These are phyloP conservation scores for Rotaria socialis DNA, from an alignment of 2,888 invertebrate species.

Conservation along the genomic window DNA sequence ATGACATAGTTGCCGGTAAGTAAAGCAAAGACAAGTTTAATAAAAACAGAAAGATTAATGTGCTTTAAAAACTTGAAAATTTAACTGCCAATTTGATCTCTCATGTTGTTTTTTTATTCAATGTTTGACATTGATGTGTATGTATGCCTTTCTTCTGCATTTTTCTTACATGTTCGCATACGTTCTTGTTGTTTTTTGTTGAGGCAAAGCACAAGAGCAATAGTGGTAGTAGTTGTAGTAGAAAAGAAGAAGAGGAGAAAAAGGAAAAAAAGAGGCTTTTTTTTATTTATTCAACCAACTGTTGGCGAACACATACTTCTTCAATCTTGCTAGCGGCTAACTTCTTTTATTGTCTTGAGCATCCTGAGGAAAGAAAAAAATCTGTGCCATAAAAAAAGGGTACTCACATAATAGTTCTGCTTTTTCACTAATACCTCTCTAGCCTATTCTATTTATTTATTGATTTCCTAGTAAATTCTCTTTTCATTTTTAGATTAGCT, in stretches of 20 bases:
- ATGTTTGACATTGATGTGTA: background rate
- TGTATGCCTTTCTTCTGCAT: background rate
- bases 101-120: background rate
- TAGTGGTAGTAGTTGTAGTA: background rate
- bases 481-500: background rate
- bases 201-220: background rate
- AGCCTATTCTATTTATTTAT: background rate
- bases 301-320: background rate
- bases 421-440: background rate
- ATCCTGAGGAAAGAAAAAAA: background rate
- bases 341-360: background rate
- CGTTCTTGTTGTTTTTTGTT: background rate
- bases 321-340: background rate
- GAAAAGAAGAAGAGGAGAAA: background rate
- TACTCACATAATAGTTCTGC: background rate
- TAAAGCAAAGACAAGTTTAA: background rate
- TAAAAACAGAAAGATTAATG: background rate
- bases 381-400: background rate
- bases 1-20: background rate
- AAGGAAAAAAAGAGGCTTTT: background rate
- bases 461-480: background rate
- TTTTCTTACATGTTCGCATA: background rate
- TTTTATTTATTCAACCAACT: slow-evolving; percentile 22
- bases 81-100: background rate
- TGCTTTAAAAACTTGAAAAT: background rate